These are phyloP conservation scores for Pseudococcus jackbeardsleyi DNA, from an alignment of 2,888 invertebrate species.

Conservation along the genomic window DNA sequence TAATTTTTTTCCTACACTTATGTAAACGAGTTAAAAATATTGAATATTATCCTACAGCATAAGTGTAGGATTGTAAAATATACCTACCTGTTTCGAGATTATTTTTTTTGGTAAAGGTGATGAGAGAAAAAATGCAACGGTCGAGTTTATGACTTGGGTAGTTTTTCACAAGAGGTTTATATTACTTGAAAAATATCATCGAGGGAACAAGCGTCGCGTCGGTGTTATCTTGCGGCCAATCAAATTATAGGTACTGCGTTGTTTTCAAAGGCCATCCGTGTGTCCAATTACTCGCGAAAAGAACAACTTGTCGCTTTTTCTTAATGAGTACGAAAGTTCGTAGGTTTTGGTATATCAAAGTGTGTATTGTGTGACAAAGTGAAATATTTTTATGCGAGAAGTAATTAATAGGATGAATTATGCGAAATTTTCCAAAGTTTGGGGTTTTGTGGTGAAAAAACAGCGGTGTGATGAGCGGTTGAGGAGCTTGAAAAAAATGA, in stretches of 20 bases:
- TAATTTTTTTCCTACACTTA: not conserved
- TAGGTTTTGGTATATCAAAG: constrained; percentile 30
- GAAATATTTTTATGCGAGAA: constrained; percentile 8
- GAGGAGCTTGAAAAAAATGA: too few species aligned
- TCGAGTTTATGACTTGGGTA: not conserved
- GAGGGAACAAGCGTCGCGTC: not conserved
- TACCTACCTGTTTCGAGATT: not conserved
- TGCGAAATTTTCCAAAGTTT: not conserved
- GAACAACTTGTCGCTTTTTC: constrained; percentile 15
- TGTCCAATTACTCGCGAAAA: constrained; percentile 32
- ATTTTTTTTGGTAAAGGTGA: not conserved
- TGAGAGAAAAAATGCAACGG: not conserved
- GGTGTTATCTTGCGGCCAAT: constrained; percentile 2
- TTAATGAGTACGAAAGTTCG: constrained; percentile 37
- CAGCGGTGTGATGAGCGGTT: too few species aligned
- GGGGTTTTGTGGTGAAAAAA: not conserved
- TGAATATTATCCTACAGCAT: not conserved
- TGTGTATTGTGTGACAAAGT: constrained; percentile 15
- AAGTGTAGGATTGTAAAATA: not conserved
- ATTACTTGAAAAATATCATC: constrained; percentile 14
- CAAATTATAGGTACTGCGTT: constrained; percentile 1
- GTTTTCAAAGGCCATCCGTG: not conserved
- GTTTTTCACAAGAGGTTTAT: constrained; percentile 20
- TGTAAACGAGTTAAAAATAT: constrained; percentile 2
- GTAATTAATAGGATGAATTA: not conserved